phyloP scores from a whole-genome alignment of 2,888 invertebrate species.

The Eupeodes luniger region DNA sequence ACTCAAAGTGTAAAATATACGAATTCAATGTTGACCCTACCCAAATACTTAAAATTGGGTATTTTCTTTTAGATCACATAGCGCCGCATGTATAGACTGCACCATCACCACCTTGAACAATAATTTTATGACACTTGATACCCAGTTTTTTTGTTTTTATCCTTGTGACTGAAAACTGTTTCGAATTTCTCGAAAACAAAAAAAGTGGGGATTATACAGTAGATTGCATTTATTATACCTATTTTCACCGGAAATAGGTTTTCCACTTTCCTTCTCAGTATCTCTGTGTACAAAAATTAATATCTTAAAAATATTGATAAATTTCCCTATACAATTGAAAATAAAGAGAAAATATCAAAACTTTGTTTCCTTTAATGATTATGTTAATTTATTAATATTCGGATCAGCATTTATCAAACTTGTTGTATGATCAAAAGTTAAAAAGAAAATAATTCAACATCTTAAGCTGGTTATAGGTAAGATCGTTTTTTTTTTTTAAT shows the following conservation, averaged over 20 bases:
- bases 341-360: not conserved
- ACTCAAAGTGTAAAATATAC: not conserved
- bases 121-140: constrained; percentile 26
- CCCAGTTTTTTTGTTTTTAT: too few species aligned
- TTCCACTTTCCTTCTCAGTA: not conserved
- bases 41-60: not conserved
- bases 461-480: not conserved
- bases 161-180: not conserved
- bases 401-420: constrained; percentile 6
- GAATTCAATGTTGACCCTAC: not conserved
- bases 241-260: constrained; percentile 18
- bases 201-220: not conserved
- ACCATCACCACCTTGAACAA: not conserved
- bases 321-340: not conserved
- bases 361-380: not conserved
- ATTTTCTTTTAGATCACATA: constrained; percentile 25
- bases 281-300: not conserved
- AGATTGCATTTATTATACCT: not conserved
- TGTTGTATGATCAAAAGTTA: not conserved
- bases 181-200: not conserved
- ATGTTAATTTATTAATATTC: constrained; percentile 7
- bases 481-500: not conserved
- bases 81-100: not conserved
- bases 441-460: not conserved
- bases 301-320: not conserved